phyloP scores from a whole-genome alignment of 2,888 invertebrate species.

The Drosophila subsilvestris region DNA sequence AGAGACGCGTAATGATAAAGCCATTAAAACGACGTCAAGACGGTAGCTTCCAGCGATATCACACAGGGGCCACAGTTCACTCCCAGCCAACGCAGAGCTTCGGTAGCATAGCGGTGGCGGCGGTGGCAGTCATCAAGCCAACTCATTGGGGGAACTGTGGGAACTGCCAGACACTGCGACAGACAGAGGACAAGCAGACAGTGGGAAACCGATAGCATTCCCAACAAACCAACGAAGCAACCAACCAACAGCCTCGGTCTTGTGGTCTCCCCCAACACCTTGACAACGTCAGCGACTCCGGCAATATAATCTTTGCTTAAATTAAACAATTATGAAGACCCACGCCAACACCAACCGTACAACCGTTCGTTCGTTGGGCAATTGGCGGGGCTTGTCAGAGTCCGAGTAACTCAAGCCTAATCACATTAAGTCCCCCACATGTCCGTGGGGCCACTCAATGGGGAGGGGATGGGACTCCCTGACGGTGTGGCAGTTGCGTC shows the following conservation, averaged over 20 bases:
- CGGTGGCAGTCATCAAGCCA: conserved; percentile 40
- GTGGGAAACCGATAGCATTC: conserved; percentile 44
- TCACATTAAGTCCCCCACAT: conserved; percentile 55
- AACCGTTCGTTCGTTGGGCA: conserved; percentile 26
- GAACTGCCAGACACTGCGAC: neutral
- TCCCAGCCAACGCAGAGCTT: conserved; percentile 35
- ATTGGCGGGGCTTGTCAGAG: conserved; percentile 17
- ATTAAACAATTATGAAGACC: conserved; percentile 75
- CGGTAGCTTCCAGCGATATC: conserved; percentile 56
- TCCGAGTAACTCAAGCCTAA: conserved; percentile 63
- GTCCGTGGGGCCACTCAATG: conserved; percentile 8
- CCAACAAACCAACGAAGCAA: conserved; percentile 9
- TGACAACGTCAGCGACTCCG: conserved; percentile 22
- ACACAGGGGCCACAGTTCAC: conserved; percentile 59
- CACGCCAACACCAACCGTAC: conserved; percentile 14
- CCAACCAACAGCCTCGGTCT: neutral
- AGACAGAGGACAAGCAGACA: conserved; percentile 5
- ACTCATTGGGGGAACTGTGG: conserved; percentile 47
- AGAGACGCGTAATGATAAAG: conserved; percentile 69
- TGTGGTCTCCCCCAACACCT: conserved; percentile 44
- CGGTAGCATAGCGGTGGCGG: conserved; percentile 20
- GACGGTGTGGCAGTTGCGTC: conserved; percentile 34
- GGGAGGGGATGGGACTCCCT: conserved; percentile 14
- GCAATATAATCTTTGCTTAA: conserved; percentile 56
- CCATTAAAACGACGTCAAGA: conserved; percentile 61